phyloP scores from a whole-genome alignment of 2,797 vertebrate species.

The Onychomys torridus region DNA sequence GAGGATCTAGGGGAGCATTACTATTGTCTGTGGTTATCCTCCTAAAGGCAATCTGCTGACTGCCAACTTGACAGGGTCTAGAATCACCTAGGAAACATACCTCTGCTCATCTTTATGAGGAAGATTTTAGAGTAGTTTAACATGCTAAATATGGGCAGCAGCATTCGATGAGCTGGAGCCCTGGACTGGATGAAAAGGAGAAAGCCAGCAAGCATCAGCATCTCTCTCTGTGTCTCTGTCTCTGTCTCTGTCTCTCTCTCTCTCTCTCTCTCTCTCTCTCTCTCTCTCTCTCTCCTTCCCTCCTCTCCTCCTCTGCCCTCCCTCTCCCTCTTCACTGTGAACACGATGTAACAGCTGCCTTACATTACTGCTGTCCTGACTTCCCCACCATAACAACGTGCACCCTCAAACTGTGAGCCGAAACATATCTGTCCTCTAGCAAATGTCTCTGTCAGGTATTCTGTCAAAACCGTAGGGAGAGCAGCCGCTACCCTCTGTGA shows the following conservation, averaged over 20 bases:
- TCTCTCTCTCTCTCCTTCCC: no score
- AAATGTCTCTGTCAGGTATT: not conserved
- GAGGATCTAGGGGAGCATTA: not conserved
- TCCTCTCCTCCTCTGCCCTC: not conserved
- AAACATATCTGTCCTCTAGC: not conserved
- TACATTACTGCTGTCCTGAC: not conserved
- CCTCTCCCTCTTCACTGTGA: not conserved
- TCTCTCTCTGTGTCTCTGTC: not conserved
- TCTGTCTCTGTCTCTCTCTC: not conserved
- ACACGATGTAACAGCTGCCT: not conserved
- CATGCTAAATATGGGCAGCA: no score
- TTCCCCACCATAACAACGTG: not conserved
- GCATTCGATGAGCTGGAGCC: not conserved
- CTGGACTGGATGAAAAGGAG: not conserved
- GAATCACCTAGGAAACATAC: not conserved
- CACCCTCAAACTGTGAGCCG: not conserved
- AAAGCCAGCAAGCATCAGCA: not conserved
- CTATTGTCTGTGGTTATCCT: not conserved
- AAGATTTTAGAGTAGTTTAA: not conserved
- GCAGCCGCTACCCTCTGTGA: no score
- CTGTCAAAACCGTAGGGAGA: not conserved
- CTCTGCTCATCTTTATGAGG: not conserved
- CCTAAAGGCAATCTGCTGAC: not conserved
- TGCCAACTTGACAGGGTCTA: not conserved
- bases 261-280: not conserved